Conservation (phyloP, 2,888 invertebrate species). For the Emmelina monodactyla region DNA sequence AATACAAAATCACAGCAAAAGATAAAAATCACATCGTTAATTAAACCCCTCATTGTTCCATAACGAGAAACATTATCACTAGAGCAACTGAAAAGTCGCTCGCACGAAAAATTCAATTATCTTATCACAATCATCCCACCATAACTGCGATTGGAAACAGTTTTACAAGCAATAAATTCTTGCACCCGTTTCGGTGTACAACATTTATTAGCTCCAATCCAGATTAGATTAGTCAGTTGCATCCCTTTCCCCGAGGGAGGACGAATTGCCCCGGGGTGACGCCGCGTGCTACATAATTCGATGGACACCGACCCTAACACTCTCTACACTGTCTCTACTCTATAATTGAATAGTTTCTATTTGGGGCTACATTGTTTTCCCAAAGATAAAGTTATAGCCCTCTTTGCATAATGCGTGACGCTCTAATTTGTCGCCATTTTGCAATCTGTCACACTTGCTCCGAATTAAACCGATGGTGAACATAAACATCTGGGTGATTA, state of each 20-base stretch:
- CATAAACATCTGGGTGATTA: too few species aligned
- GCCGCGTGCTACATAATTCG: constrained; percentile 64
- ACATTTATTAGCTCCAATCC: constrained; percentile 65
- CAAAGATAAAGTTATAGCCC: constrained; percentile 56
- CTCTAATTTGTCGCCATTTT: constrained; percentile 55
- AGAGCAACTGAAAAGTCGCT: constrained; percentile 29
- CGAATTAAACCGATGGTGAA: too few species aligned
- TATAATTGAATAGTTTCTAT: constrained; percentile 63
- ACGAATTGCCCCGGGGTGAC: constrained; percentile 40
- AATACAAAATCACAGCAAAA: too few species aligned
- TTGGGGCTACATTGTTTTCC: constrained; percentile 52
- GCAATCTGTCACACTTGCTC: constrained; percentile 52
- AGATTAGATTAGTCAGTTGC: constrained; percentile 62
- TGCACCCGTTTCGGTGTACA: constrained; percentile 50
- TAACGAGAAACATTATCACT: constrained; percentile 23
- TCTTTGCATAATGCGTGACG: constrained; percentile 57
- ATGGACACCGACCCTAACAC: constrained; percentile 44
- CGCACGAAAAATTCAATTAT: constrained; percentile 58
- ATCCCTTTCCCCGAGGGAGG: constrained; percentile 33
- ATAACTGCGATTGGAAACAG: constrained; percentile 63
- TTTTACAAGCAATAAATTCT: constrained; percentile 65
- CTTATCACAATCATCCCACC: constrained; percentile 42
- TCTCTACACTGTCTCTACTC: constrained; percentile 25
- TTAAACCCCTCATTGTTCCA: too few species aligned
- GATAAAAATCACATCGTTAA: too few species aligned